Conservation (phyloP, 2,797 vertebrate species). For the Enteromius treurensis region DNA sequence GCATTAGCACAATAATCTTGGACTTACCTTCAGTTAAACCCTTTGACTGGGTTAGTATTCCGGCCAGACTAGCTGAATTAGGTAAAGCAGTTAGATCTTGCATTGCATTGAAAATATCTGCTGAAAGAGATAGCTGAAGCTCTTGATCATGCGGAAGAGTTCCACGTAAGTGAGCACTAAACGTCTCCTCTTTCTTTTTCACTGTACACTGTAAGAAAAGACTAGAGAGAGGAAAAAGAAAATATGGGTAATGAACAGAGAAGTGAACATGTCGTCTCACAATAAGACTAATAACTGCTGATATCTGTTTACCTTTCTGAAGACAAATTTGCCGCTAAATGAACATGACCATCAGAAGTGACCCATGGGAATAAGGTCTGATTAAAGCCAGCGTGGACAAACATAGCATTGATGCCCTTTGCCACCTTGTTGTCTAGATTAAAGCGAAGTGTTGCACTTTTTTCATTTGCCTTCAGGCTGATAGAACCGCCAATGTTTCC, state of each 20-base stretch:
- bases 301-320: slow-evolving; percentile 74
- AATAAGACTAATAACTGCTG: background rate
- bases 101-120: slow-evolving; percentile 76
- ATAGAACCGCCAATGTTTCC: slow-evolving; percentile 73
- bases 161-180: slow-evolving; percentile 72
- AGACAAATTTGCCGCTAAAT: slow-evolving; percentile 75
- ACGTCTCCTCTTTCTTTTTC: slow-evolving; percentile 65
- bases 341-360: slow-evolving; percentile 66
- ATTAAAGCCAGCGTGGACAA: slow-evolving; percentile 68
- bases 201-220: slow-evolving; percentile 66
- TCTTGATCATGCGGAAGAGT: slow-evolving; percentile 64
- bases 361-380: slow-evolving; percentile 74
- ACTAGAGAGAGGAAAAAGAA: background rate
- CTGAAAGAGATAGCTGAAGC: slow-evolving; percentile 71
- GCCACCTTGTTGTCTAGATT: slow-evolving; percentile 66
- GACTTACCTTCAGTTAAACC: slow-evolving; percentile 72
- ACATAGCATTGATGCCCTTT: slow-evolving; percentile 59
- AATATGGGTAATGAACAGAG: background rate
- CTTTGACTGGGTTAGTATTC: slow-evolving; percentile 71
- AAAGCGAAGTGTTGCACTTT: slow-evolving; percentile 70
- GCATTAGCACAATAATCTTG: background rate
- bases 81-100: slow-evolving; percentile 70
- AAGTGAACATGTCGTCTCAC: background rate
- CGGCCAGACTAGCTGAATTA: slow-evolving; percentile 70
- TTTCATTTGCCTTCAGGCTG: slow-evolving; percentile 70